Conservation (phyloP, 2,888 invertebrate species). For the Xanthia togata region DNA sequence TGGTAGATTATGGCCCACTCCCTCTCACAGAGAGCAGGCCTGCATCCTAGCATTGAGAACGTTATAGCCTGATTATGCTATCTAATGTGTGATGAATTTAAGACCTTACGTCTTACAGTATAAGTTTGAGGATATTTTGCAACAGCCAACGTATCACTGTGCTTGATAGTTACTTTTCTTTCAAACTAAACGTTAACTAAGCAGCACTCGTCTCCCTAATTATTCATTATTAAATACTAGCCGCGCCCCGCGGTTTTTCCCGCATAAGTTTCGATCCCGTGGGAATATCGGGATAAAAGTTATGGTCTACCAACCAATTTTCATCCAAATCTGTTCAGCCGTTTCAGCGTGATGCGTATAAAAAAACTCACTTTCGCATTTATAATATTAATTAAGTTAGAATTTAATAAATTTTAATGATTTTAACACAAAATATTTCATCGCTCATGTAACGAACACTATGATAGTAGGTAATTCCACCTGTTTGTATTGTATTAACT, state of each 20-base stretch:
- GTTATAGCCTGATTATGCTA: not conserved
- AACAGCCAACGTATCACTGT: not conserved
- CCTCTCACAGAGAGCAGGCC: not conserved
- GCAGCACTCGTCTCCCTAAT: not conserved
- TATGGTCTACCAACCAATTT: no score
- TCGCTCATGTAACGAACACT: not conserved
- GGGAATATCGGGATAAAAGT: no score
- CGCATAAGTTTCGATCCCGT: no score
- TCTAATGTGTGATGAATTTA: not conserved
- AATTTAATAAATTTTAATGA: not conserved
- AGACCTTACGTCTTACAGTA: not conserved
- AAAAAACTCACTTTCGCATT: no score
- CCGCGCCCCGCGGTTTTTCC: no score
- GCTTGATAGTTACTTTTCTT: not conserved
- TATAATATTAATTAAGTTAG: no score
- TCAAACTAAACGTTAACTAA: not conserved
- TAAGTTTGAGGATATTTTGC: not conserved
- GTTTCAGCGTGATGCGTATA: no score
- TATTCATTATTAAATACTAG: not conserved
- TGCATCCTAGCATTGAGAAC: not conserved
- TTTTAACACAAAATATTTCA: not conserved
- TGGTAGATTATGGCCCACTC: not conserved
- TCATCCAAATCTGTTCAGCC: no score
- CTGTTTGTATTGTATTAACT: slow-evolving; percentile 39
- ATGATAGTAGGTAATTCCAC: not conserved